phyloP scores from a whole-genome alignment of 2,797 vertebrate genomes.

The Acanthurus tractus region DNA sequence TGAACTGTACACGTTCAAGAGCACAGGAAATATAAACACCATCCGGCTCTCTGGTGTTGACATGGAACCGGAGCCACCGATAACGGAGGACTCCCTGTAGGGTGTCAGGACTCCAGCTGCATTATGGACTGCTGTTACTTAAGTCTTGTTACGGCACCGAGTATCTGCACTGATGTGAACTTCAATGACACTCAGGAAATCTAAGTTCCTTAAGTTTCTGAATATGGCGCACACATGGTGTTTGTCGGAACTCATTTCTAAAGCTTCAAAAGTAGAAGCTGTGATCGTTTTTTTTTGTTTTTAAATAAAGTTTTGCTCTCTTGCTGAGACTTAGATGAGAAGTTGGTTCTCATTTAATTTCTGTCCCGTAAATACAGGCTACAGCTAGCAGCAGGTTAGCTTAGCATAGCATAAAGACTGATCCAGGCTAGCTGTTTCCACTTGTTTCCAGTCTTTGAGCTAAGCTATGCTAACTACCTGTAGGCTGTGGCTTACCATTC shows the following conservation, averaged over 20 bases:
- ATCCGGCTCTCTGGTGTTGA: slow-evolving; percentile 71
- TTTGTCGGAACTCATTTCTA: slow-evolving; percentile 17
- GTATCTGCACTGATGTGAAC: slow-evolving; percentile 21
- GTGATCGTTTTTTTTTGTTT: slow-evolving; percentile 16
- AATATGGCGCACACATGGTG: neutral
- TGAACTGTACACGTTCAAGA: slow-evolving; percentile 89
- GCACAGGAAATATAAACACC: slow-evolving; percentile 73
- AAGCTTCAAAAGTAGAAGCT: slow-evolving; percentile 35
- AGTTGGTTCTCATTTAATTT: neutral
- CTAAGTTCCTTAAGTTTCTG: slow-evolving; percentile 19
- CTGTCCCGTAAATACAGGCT: neutral
- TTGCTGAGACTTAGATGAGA: neutral
- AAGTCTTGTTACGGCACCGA: neutral
- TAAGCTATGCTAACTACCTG: neutral
- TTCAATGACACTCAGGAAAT: slow-evolving; percentile 44
- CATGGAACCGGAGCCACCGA: slow-evolving; percentile 40
- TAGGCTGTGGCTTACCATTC: neutral
- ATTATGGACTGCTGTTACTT: slow-evolving; percentile 25
- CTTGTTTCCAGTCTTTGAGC: neutral
- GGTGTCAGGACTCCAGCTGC: neutral
- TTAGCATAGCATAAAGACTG: neutral
- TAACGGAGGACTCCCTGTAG: slow-evolving; percentile 69
- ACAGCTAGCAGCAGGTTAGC: neutral
- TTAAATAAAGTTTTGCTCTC: slow-evolving; percentile 2
- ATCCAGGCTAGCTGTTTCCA: neutral